These are phyloP conservation scores for Drosophila burlai DNA, from an alignment of 1,140 invertebrate species.

Conservation along the genomic window DNA sequence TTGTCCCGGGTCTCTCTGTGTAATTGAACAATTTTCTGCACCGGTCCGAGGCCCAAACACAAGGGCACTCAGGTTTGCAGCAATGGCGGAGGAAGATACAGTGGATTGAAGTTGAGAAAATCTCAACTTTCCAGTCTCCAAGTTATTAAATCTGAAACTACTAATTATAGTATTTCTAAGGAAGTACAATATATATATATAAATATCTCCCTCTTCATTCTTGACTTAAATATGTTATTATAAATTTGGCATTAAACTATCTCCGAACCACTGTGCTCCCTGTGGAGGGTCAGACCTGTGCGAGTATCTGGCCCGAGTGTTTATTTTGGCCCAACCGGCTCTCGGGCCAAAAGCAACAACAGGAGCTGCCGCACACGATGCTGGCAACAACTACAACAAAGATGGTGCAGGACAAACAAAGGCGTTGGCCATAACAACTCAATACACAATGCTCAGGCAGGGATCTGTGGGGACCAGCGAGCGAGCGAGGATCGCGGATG, in stretches of 20 bases:
- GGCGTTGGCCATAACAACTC: conserved; percentile 82
- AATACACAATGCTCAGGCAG: conserved; percentile 62
- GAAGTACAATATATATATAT: background rate
- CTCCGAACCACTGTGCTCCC: conserved; percentile 44
- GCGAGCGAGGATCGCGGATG: conserved; percentile 1
- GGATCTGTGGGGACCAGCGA: background rate
- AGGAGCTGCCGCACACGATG: conserved; percentile 72
- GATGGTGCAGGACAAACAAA: conserved; percentile 71
- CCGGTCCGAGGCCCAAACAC: conserved; percentile 45
- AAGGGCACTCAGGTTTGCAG: conserved; percentile 22
- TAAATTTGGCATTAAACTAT: no score
- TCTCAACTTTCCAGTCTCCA: no score
- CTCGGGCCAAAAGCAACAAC: conserved; percentile 46
- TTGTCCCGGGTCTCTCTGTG: conserved; percentile 57
- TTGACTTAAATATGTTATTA: no score
- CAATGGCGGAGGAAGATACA: conserved; percentile 58
- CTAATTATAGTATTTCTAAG: rapidly evolving
- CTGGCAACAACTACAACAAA: conserved; percentile 46
- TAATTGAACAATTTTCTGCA: conserved; percentile 81
- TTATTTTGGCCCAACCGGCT: conserved; percentile 80
- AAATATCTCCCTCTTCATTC: background rate
- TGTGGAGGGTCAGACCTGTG: conserved; percentile 44
- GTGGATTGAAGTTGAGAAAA: background rate
- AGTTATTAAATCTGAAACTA: background rate
- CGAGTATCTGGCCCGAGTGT: conserved; percentile 53